Base-by-base conservation (phyloP, 2,888 invertebrate species). In the Thymelicus lineola region DNA sequence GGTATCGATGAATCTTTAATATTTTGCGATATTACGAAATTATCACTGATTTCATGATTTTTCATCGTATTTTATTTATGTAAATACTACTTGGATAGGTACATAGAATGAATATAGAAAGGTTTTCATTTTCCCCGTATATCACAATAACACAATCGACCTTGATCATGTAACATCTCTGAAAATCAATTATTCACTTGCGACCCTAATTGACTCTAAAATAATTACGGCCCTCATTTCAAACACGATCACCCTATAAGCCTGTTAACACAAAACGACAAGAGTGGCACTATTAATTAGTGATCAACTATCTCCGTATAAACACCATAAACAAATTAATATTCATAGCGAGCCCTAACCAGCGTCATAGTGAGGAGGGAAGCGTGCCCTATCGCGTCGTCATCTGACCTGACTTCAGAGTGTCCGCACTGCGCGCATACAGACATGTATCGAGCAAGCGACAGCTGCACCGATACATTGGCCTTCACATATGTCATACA, bases 321-420 rank as follows among this genome's bases (percentile, higher is more conserved):
- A 64, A 66, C 66, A 68, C 42, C 57, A 72, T 72, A 69, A 75
- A 67, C 67, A 65, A 74, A 73, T 70, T 78, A 81, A 77, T 83
- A 85, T 86, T 79, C 83, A 84, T 85, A 63, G 63, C 57, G 12
- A 63, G 38, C 58, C 15, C 82, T 82, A 72, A 70, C 66, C 70
- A 67, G 69, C 69, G 79, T 75, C 76, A 76, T 69, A 73, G 77
- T 69, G 74, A 73, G 70, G 76, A 79, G 79, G 73, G 70, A 74
- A 75, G 77, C 89, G 90, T 90, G 90, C 88, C 84, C 77, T 90
- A 90, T 90, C 90, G 75, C 83, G 76, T 67, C 73, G 75, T 72
- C 80, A 88, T 88, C 88, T 85, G 83, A 85, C 84, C 82, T 76
- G 75, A 76, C 80, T 80, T 75, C 77, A 82, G 81, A 66, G 66